Evolutionary conservation across 2,888 invertebrate genomes (phyloP), one percentile per base, ranked within the genome.

Genomic region (Tinea semifulvella): DNA sequence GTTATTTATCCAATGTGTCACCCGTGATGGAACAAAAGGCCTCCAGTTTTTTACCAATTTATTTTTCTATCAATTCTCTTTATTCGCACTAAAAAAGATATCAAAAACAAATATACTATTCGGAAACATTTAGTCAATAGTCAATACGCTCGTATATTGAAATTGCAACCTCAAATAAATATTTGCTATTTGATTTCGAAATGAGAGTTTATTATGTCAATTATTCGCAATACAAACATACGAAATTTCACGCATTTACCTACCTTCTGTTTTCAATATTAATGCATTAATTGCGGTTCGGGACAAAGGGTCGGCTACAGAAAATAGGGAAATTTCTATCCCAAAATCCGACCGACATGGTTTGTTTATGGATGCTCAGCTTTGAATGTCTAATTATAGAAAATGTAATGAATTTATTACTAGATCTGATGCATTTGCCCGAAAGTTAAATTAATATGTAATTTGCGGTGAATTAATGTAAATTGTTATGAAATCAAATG

Each of bases 271-370:
- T 14, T 31, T 18, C 7, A 36, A 36, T 40, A 40, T 40, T 40
- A 40, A 40, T 40, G 13, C 17, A 40, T 40, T 20, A 40, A 40
- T 40, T 40, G 22, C 40, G 40, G 40, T 40, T 13, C 22, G 22
- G 13, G 22, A 40, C 13, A 22, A 20, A n/a, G 40, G 40, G 40
- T 40, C 40, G 40, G 19, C 38, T 38, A 13, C 22, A 22, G 40
- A 13, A 40, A 40, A 40, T 40, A 11, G 22, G 18, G 36, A 36
- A 18, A 36, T 18, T 18, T 36, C 36, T 36, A 36, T n/a, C 7
- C 36, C 36, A 10, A 31, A 14, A 31, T 14, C 13, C 14, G 36
- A 36, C 36, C 17, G 18, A 16, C 36, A 6, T 36, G n/a, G n/a
- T n/a, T n/a, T 36, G 36, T 16, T 18, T 36, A 18, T 36, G 36